These are phyloP conservation scores for Calephelis perditalis DNA, from an alignment of 2,888 invertebrate genomes.

Conservation along the genomic window DNA sequence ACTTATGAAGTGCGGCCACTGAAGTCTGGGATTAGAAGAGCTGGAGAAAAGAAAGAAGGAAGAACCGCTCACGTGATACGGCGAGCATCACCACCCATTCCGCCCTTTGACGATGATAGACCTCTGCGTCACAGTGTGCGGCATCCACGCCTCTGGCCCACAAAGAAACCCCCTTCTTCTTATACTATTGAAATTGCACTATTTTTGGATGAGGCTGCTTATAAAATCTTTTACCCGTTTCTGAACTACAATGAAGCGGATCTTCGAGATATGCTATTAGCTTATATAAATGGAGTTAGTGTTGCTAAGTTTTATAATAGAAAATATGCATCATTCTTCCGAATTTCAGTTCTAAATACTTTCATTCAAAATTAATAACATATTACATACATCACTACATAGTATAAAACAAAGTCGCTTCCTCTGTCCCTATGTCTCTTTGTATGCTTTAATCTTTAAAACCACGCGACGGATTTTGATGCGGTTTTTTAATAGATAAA, in stretches of 20 bases:
- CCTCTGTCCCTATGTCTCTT: too few relatives aligned
- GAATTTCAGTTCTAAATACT: constrained; percentile 3
- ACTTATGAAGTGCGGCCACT: constrained; percentile 85
- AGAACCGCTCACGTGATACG: constrained; percentile 79
- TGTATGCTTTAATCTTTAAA: too few relatives aligned
- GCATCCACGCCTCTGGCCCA: constrained; percentile 41
- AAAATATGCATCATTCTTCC: constrained; percentile 2
- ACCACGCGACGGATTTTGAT: too few relatives aligned
- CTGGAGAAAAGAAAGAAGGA: constrained; percentile 48
- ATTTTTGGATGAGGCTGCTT: constrained; percentile 86
- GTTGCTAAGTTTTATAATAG: constrained; percentile 7
- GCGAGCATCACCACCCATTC: constrained; percentile 65
- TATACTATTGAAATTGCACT: constrained; percentile 84
- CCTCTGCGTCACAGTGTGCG: constrained; percentile 47
- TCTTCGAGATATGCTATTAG: constrained; percentile 85
- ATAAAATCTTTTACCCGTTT: constrained; percentile 83
- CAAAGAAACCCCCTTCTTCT: constrained; percentile 47
- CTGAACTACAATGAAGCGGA: constrained; percentile 81
- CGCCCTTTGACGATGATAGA: constrained; percentile 62
- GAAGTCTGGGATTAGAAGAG: constrained; percentile 53
- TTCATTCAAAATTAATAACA: constrained; percentile 7
- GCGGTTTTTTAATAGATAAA: too few relatives aligned
- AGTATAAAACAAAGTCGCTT: too few relatives aligned
- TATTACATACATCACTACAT: too few relatives aligned
- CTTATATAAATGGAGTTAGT: constrained; percentile 86